These are phyloP conservation scores for Torymus auratus DNA, from an alignment of 2,888 invertebrate species.

Conservation along the genomic window DNA sequence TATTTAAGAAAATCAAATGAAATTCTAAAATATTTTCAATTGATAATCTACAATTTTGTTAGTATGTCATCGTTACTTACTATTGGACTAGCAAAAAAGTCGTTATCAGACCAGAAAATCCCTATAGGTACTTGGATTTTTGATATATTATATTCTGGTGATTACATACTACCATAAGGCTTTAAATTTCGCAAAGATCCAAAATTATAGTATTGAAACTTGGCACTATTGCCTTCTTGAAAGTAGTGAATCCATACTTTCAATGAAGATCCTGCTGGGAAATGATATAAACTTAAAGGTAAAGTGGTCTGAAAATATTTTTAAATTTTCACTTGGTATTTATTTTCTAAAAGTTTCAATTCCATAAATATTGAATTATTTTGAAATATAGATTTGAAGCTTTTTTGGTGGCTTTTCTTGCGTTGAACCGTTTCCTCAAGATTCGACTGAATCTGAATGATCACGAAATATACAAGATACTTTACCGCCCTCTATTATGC, in stretches of 20 bases:
- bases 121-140: conserved; percentile 82
- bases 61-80: conserved; percentile 70
- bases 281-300: conserved; percentile 83
- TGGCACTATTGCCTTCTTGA: conserved; percentile 80
- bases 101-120: conserved; percentile 83
- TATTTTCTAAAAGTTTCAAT: too few species aligned
- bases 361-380: too few species aligned
- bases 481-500: too few species aligned
- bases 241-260: conserved; percentile 85
- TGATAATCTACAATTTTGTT: too few species aligned
- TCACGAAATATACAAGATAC: too few species aligned
- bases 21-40: too few species aligned
- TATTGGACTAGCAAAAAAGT: conserved; percentile 83
- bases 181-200: conserved; percentile 80
- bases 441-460: too few species aligned
- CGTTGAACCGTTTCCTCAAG: too few species aligned
- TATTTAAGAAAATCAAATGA: too few species aligned
- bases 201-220: conserved; percentile 85
- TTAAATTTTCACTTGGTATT: too few species aligned
- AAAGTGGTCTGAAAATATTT: conserved; percentile 75
- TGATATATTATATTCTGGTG: conserved; percentile 82
- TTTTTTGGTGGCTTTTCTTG: too few species aligned
- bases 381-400: too few species aligned
- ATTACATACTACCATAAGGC: conserved; percentile 79
- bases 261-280: conserved; percentile 86